Percentiles rank a stretch among this genome's conserved stretches.
phyloP scores from a whole-genome alignment of 2,797 vertebrate genomes.

The Ptychadena robeensis region DNA sequence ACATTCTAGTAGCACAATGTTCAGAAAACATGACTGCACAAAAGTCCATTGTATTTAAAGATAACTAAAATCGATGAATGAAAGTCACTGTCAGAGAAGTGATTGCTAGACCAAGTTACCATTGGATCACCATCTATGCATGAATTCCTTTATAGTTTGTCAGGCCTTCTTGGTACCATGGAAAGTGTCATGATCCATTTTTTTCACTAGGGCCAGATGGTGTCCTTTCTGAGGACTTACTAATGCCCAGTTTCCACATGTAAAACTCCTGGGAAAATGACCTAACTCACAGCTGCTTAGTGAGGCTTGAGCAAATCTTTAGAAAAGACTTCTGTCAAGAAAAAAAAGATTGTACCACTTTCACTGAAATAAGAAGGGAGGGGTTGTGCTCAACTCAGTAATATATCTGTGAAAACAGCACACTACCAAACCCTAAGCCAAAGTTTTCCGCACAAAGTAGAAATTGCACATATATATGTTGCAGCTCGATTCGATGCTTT shows the following conservation, averaged over 20 bases:
- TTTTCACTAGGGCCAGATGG: slow-evolving; percentile 97
- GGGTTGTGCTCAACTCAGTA: slow-evolving; percentile 65
- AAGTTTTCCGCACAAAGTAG: slow-evolving; percentile 29
- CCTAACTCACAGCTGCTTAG: slow-evolving; percentile 99
- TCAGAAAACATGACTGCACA: slow-evolving; percentile 78
- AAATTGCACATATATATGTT: slow-evolving; percentile 22
- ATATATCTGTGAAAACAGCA: slow-evolving; percentile 70
- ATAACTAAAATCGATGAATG: slow-evolving; percentile 79
- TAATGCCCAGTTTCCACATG: slow-evolving; percentile 95
- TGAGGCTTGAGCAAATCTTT: slow-evolving; percentile 99
- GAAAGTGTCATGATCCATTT: slow-evolving; percentile 98
- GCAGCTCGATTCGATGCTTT: slow-evolving; percentile 27
- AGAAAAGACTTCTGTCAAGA: slow-evolving; percentile 92
- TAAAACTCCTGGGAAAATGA: slow-evolving; percentile 99
- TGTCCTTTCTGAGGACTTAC: slow-evolving; percentile 96
- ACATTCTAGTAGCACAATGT: slow-evolving; percentile 56
- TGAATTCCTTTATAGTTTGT: slow-evolving; percentile 97
- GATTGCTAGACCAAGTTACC: slow-evolving; percentile 80
- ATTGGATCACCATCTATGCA: slow-evolving; percentile 83
- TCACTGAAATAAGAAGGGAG: slow-evolving; percentile 68
- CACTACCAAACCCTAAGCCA: slow-evolving; percentile 61
- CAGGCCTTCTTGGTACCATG: slow-evolving; percentile 98
- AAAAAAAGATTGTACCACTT: slow-evolving; percentile 89
- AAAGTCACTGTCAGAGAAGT: slow-evolving; percentile 81
- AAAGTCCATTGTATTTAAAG: slow-evolving; percentile 82